Evolutionary conservation across 1,140 invertebrate species (phyloP), one percentile per base, ranked within the genome.

Genomic region (Nephotettix cincticeps): DNA sequence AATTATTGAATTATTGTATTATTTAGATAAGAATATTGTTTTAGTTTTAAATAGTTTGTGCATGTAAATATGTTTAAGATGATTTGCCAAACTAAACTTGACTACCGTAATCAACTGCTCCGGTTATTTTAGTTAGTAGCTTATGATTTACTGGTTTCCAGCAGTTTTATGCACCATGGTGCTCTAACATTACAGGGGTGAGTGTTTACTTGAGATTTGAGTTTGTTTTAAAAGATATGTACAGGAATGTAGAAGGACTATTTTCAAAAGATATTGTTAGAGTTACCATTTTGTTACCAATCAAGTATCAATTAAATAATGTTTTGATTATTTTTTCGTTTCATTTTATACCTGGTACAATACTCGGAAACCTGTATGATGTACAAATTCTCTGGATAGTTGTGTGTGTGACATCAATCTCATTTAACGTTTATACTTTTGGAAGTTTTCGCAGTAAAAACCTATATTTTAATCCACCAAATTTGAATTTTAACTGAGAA

Each of bases 201-300:
- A 51, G 6, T n/a, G 13, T 54, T 54, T 11, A 19, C 4, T 61
- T 61, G 13, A 61, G 25, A 27, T 14, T 61, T 61, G 13, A 6
- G 25, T 61, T 61, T 61, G 25, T 61, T 61, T 61, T 27, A 11
- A 61, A 6, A 27, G 23, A 21, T 14, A 6, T 61, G 56, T 61
- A 61, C 56, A 61, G 21, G 13, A 14, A 61, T 28, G 23, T 25
- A 61, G 21, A 61, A 27, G 13, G 21, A 61, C 3, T 67, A 43
- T 67, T 67, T 67, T 43, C 21, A 43, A 27, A 45, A 21, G 1
- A 36, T 6, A 25, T 43, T 29, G 23, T 67, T 43, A 25, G 32
- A 67, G 64, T 67, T 67, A 67, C 64, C 64, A 67, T 67, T 67
- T 45, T 67, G 64, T 67, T 67, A 67, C 64, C 64, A 67, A 45